These are phyloP conservation scores for Nerophis lumbriciformis DNA, from an alignment of 2,113 vertebrate species.

Conservation along the genomic window DNA sequence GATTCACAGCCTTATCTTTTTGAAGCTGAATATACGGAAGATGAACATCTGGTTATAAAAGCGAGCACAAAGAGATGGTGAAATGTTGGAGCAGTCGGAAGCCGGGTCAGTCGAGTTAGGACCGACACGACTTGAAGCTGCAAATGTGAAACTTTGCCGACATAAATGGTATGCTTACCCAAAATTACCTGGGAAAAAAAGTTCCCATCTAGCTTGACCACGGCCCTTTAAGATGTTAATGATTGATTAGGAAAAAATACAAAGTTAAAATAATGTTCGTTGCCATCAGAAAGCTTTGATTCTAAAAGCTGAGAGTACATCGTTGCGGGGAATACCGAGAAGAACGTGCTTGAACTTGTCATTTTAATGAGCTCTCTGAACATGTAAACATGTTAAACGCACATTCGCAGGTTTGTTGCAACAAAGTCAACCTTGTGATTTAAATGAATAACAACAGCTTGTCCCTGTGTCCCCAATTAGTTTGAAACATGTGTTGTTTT, in stretches of 20 bases:
- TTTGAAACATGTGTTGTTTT: conserved; percentile 43
- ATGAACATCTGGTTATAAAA: too few species aligned
- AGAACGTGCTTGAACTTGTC: conserved; percentile 57
- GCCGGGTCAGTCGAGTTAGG: too few species aligned
- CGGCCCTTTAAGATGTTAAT: background rate
- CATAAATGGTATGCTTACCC: too few species aligned
- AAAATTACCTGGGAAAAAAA: too few species aligned
- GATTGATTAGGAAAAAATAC: background rate
- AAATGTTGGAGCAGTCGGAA: too few species aligned
- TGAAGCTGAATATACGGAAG: too few species aligned
- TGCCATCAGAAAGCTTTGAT: background rate
- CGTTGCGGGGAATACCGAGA: conserved; percentile 27
- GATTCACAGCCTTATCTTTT: too few species aligned
- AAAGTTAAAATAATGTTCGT: background rate
- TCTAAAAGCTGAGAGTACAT: conserved; percentile 6
- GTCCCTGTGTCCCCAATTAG: conserved; percentile 50
- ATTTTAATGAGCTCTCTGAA: conserved; percentile 60
- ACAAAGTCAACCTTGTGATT: conserved; percentile 13
- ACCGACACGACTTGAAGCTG: too few species aligned
- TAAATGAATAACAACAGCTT: conserved; percentile 33
- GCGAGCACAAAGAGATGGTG: too few species aligned
- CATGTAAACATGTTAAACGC: conserved; percentile 41
- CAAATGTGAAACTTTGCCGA: too few species aligned
- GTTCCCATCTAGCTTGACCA: too few species aligned
- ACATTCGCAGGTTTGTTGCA: conserved; percentile 5